Evolutionary conservation across 1,140 invertebrate genomes (phyloP).

Genomic region (Zaprionus kolodkinae): DNA sequence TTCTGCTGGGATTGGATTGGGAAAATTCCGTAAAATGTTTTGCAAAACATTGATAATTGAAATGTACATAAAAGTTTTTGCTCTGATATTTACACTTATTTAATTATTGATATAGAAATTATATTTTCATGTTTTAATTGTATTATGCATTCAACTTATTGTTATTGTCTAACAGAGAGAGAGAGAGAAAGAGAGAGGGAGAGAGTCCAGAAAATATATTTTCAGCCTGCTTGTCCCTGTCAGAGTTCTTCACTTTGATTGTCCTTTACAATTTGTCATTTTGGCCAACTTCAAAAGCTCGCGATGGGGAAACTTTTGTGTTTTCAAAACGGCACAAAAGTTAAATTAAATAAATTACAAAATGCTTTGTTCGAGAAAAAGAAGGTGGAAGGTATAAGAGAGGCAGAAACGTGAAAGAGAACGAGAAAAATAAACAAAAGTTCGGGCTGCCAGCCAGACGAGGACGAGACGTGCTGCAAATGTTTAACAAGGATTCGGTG

Average conservation of each 20-base stretch:
- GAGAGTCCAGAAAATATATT: conserved; percentile 14
- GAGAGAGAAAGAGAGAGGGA: not conserved
- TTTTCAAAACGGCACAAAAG: conserved; percentile 57
- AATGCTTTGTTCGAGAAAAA: conserved; percentile 75
- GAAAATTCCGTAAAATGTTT: not conserved
- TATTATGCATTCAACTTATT: not conserved
- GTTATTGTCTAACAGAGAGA: not conserved
- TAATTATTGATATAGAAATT: not conserved
- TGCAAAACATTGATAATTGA: not conserved
- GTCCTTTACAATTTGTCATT: conserved; percentile 64
- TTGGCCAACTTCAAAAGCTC: conserved; percentile 61
- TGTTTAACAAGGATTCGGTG: conserved; percentile 58
- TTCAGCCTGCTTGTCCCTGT: conserved; percentile 10
- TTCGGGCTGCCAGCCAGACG: conserved; percentile 56
- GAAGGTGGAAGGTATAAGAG: conserved; percentile 28
- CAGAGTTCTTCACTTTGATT: conserved; percentile 26
- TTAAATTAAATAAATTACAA: conserved; percentile 80
- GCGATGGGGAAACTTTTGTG: conserved; percentile 57
- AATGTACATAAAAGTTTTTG: not conserved
- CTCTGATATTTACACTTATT: not conserved
- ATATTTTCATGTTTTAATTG: conserved; percentile 1
- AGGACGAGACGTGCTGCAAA: conserved; percentile 52
- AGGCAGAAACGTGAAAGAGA: conserved; percentile 16
- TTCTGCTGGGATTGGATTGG: not conserved
- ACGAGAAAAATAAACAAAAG: conserved; percentile 59